Percentiles rank a stretch among this genome's conserved stretches.
phyloP scores from a whole-genome alignment of 1,140 invertebrate species.

The Probaryconus sp. region DNA sequence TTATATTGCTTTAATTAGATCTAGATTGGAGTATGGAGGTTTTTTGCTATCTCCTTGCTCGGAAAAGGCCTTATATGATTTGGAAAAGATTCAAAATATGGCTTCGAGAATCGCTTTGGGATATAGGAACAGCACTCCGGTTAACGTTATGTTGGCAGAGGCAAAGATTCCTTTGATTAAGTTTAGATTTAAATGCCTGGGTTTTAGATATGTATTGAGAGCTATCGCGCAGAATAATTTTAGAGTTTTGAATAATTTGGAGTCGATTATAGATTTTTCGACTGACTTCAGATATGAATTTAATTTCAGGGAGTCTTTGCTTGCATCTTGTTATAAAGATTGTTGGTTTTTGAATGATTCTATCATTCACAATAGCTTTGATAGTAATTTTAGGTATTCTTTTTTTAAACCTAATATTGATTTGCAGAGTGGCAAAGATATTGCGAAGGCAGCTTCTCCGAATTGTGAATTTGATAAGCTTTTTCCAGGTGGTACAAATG shows the following conservation, averaged over 20 bases:
- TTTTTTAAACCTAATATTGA: slow-evolving; percentile 17
- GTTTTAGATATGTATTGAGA: slow-evolving; percentile 32
- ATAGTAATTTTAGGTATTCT: no score
- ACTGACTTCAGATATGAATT: slow-evolving; percentile 17
- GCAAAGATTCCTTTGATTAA: slow-evolving; percentile 6
- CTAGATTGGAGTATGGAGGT: slow-evolving; percentile 35
- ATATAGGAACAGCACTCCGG: slow-evolving; percentile 27
- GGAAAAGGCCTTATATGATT: slow-evolving; percentile 10
- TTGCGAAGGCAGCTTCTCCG: not conserved
- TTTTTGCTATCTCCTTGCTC: slow-evolving; percentile 21
- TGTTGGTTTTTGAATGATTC: slow-evolving; percentile 23
- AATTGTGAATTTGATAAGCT: slow-evolving; percentile 8
- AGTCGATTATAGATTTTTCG: not conserved
- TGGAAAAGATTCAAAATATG: no score
- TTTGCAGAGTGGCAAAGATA: slow-evolving; percentile 1
- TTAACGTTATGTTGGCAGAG: slow-evolving; percentile 11
- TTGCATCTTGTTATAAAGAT: slow-evolving; percentile 7
- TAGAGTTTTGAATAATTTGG: no score
- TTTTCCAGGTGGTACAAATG: not conserved
- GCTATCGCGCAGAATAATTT: slow-evolving; percentile 7
- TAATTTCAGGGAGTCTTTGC: slow-evolving; percentile 23
- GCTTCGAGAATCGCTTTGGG: slow-evolving; percentile 13
- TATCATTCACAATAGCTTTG: not conserved
- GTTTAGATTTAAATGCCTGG: slow-evolving; percentile 13
- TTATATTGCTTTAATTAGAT: slow-evolving; percentile 23